Percentiles rank a stretch among this genome's conserved stretches.
Conservation (phyloP, 2,113 vertebrate genomes). For the Hyperopisus bebe region DNA sequence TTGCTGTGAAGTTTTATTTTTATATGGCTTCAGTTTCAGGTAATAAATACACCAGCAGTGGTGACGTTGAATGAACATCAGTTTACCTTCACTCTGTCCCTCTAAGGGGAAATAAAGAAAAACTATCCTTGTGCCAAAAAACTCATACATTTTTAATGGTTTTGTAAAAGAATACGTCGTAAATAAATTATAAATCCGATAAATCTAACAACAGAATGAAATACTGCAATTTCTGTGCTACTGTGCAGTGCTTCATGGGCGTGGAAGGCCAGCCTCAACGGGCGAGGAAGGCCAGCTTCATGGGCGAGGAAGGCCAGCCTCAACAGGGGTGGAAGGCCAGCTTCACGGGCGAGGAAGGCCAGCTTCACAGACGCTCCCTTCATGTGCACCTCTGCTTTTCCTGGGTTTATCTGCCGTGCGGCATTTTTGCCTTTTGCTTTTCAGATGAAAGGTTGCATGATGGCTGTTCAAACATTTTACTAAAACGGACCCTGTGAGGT, state of each 20-base stretch:
- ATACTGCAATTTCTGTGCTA: neutral
- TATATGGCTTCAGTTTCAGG: neutral
- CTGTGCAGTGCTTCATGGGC: neutral
- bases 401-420: neutral
- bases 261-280: neutral
- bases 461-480: neutral
- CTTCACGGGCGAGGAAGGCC: neutral
- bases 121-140: neutral
- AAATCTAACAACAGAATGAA: neutral
- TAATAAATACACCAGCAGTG: neutral
- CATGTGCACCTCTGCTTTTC: neutral
- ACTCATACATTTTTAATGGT: conserved; percentile 6
- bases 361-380: neutral
- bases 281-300: no score
- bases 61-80: neutral
- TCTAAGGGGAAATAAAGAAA: conserved; percentile 8
- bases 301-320: no score
- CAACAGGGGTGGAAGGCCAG: neutral
- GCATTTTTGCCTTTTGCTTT: neutral
- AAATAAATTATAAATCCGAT: conserved; percentile 8
- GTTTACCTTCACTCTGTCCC: conserved; percentile 2
- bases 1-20: neutral
- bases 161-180: neutral
- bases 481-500: neutral
- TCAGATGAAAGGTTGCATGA: neutral